Evolutionary conservation across 2,113 vertebrate species (phyloP).

Genomic region (Pseudolaguvia tuberculata): DNA sequence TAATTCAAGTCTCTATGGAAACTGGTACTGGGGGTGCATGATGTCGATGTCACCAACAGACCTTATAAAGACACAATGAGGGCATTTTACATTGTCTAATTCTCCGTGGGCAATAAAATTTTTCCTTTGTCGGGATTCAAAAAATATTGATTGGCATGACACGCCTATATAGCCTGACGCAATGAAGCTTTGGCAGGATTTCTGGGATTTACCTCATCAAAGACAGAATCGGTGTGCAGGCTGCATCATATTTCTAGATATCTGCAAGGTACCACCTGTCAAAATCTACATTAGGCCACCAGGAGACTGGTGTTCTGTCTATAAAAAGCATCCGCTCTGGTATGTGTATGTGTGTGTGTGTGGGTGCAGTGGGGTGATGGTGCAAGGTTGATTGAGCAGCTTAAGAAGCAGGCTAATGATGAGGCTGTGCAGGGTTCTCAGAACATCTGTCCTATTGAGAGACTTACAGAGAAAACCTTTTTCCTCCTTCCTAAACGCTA

Average conservation of each 20-base stretch:
- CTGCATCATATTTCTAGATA: constrained; percentile 44
- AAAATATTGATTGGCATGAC: background rate
- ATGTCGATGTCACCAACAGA: constrained; percentile 39
- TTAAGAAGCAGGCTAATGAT: constrained; percentile 34
- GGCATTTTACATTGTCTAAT: background rate
- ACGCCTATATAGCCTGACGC: background rate
- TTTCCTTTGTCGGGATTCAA: background rate
- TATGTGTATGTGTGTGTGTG: constrained; percentile 17
- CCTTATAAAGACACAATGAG: constrained; percentile 9
- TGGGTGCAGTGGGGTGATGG: constrained; percentile 1
- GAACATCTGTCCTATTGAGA: constrained; percentile 22
- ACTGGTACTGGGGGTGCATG: constrained; percentile 41
- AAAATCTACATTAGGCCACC: constrained; percentile 40
- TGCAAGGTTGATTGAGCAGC: constrained; percentile 39
- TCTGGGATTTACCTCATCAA: constrained; percentile 40
- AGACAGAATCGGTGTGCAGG: constrained; percentile 33
- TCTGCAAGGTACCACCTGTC: constrained; percentile 48
- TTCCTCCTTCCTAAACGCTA: constrained; percentile 10
- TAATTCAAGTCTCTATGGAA: constrained; percentile 53
- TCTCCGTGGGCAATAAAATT: constrained; percentile 16
- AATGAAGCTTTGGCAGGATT: constrained; percentile 18
- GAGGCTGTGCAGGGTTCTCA: constrained; percentile 28
- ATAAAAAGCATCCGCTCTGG: constrained; percentile 27
- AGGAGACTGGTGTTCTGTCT: constrained; percentile 43
- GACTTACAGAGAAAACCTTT: background rate